Evolutionary conservation across 2,797 vertebrate species (phyloP).

Genomic region (Lagocephalus sceleratus): DNA sequence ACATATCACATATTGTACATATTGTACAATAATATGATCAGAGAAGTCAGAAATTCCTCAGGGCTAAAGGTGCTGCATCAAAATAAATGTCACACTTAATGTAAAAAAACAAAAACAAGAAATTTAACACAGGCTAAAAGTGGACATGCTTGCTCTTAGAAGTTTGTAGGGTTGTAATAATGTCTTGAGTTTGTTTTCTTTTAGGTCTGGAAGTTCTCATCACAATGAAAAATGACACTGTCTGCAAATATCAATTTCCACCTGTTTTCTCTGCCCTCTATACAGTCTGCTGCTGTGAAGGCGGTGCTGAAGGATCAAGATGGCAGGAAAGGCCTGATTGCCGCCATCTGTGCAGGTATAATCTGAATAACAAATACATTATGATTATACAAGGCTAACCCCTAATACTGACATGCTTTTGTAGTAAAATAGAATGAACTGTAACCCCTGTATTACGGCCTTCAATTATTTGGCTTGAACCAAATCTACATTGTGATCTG

Average conservation of each 20-base stretch:
- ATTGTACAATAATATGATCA: too few relatives aligned
- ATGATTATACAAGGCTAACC: conserved; percentile 4
- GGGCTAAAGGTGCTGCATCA: not conserved
- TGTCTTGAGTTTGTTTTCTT: not conserved
- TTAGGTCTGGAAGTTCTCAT: not conserved
- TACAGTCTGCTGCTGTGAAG: conserved; percentile 87
- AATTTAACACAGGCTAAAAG: too few relatives aligned
- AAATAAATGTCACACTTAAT: too few relatives aligned
- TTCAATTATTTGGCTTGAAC: not conserved
- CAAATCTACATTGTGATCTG: not conserved
- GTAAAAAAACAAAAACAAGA: too few relatives aligned
- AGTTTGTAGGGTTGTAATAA: too few relatives aligned
- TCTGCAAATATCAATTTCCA: conserved; percentile 38
- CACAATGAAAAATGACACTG: conserved; percentile 13
- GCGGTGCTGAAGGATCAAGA: conserved; percentile 92
- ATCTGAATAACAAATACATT: conserved; percentile 30
- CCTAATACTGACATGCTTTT: not conserved
- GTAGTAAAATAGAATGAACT: too few relatives aligned
- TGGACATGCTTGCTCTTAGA: too few relatives aligned
- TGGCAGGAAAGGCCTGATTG: conserved; percentile 89
- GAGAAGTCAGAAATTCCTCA: not conserved
- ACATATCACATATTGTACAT: too few relatives aligned
- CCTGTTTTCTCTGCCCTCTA: conserved; percentile 46
- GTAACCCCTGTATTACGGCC: not conserved
- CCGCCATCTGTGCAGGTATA: conserved; percentile 97